These are phyloP conservation scores for Epizoanthus fatuus DNA, from an alignment of 92 coral and sea anemone species.

Conservation along the genomic window DNA sequence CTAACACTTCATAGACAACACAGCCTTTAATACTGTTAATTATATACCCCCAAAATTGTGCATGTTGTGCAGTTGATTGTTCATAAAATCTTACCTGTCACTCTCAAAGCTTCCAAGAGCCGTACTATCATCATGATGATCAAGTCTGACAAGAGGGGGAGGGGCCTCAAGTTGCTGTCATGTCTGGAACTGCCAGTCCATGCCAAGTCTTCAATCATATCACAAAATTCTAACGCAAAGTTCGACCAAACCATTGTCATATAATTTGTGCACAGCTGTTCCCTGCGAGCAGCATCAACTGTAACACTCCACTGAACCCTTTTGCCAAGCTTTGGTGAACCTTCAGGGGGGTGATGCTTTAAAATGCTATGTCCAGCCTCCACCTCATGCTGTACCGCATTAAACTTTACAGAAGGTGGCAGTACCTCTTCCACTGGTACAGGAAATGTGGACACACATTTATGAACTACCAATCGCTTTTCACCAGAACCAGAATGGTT, in stretches of 20 bases:
- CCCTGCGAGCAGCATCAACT: slow-evolving; percentile 63
- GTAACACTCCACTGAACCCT: slow-evolving; percentile 89
- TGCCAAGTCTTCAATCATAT: slow-evolving; percentile 53
- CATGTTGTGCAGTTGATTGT: too few relatives aligned
- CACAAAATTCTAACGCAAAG: slow-evolving; percentile 68
- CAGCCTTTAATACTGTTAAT: too few relatives aligned
- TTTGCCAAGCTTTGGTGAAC: slow-evolving; percentile 80
- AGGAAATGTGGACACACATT: slow-evolving; percentile 3
- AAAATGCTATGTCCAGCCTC: slow-evolving; percentile 84
- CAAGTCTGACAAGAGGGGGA: slow-evolving; percentile 75
- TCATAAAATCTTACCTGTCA: slow-evolving; percentile 66
- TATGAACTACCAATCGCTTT: slow-evolving; percentile 13
- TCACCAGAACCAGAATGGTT: slow-evolving; percentile 9
- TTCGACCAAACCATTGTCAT: slow-evolving; percentile 83
- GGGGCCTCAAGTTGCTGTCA: slow-evolving; percentile 41
- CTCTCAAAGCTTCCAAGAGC: slow-evolving; percentile 68
- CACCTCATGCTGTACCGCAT: slow-evolving; percentile 17
- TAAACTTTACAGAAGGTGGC: slow-evolving; percentile 1
- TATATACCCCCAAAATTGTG: too few relatives aligned
- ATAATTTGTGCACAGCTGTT: slow-evolving; percentile 77
- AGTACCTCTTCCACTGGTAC: slow-evolving; percentile 45
- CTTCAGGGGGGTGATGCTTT: slow-evolving; percentile 60
- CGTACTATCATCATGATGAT: slow-evolving; percentile 46
- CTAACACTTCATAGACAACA: too few relatives aligned
- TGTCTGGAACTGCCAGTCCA: slow-evolving; percentile 28